A percentile compares a stretch with the other conserved stretches of the same genome.
Conservation (phyloP, 2,888 invertebrate species). For the Eristalis pertinax region DNA sequence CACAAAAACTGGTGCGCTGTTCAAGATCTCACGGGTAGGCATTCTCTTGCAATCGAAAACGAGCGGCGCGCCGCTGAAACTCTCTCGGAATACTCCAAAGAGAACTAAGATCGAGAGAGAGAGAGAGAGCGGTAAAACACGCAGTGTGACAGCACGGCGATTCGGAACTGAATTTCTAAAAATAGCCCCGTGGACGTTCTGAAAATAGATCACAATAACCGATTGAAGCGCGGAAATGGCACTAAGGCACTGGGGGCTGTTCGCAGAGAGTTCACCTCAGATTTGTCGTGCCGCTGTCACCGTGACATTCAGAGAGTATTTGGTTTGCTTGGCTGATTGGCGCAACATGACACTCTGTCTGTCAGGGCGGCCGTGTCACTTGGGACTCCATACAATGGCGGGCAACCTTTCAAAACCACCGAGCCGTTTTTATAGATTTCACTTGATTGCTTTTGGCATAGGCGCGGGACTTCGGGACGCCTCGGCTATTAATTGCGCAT, state of each 20-base stretch:
- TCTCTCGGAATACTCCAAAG: background rate
- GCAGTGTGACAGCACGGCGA: background rate
- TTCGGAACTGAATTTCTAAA: slow-evolving; percentile 36
- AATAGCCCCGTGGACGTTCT: slow-evolving; percentile 7
- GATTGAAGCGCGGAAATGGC: background rate
- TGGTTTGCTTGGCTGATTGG: slow-evolving; percentile 15
- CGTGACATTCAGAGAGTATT: slow-evolving; percentile 43
- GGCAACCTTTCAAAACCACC: no score
- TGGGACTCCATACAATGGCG: no score
- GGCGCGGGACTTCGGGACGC: no score
- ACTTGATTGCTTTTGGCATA: no score
- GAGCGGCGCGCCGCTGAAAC: background rate
- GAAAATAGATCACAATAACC: slow-evolving; percentile 11
- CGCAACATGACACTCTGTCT: background rate
- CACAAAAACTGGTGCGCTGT: background rate
- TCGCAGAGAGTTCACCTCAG: background rate
- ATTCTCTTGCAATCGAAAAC: slow-evolving; percentile 9
- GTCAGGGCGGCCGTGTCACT: background rate
- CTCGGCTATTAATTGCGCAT: no score
- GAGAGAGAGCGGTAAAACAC: background rate
- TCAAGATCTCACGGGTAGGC: slow-evolving; percentile 16
- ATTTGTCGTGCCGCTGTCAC: slow-evolving; percentile 13
- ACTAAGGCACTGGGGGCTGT: background rate
- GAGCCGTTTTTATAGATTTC: no score
- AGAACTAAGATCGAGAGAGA: background rate